Evolutionary conservation across 2,797 vertebrate genomes (phyloP), one percentile per base, ranked within the genome.

Genomic region (Orientallactaga sibirica): DNA sequence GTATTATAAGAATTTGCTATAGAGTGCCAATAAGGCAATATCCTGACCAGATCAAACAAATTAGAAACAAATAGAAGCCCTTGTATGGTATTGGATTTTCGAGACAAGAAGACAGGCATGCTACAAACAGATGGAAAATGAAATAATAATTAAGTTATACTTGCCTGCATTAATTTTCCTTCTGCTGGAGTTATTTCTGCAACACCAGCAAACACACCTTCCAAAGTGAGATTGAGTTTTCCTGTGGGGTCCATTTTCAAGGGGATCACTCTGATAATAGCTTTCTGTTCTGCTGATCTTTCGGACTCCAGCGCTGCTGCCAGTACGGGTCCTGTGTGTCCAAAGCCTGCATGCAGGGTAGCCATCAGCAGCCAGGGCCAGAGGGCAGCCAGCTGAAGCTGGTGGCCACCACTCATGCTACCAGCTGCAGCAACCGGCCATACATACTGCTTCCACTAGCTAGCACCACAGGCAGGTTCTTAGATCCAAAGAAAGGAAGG

Each of bases 81-180:
- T 66, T 62, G 16, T 24, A 48, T 52, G 84, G 74, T 43, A 91
- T 87, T 90, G 79, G 48, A 24, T 66, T 93, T 93, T 86, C n/a
- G n/a, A 73, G 52, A 95, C 76, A 62, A 91, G 67, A 6, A 55
- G 79, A 94, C 86, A 94, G 37, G 55, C 15, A 73, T 70, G 68
- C 89, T 95, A 84, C 84, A 87, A 93, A 94, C 94, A 97, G 96
- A 96, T 90, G 92, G 88, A 71, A 96, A 92, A 83, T 0, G 2
- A 85, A 87, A 41, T 1, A 48, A n/a, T 3, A 91, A 91, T 9
- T 5, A 55, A 85, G 89, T 91, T 12, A 78, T 91, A 94, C 98
- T 98, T 99, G 99, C 99, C 99, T 99, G 99, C 97, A 99, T 99
- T 61, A 99, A 98, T 92, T 99, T 99, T 62, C 99, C 99, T 97